Evolutionary conservation across 1,140 invertebrate genomes (phyloP).

Genomic region (Andrena cerasifolii): DNA sequence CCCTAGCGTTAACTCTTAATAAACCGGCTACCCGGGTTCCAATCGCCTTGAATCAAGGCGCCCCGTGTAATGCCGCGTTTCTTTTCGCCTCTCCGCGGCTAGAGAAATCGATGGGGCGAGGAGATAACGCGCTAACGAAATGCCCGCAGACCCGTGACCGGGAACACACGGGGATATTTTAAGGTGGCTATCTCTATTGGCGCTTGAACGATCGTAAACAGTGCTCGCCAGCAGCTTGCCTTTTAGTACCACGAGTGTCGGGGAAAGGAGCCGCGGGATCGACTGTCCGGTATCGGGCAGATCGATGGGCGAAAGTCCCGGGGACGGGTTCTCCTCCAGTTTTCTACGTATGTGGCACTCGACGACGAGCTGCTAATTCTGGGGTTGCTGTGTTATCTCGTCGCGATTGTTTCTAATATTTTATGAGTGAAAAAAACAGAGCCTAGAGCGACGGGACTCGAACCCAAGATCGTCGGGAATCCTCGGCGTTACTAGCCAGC

Average conservation of each 20-base stretch:
- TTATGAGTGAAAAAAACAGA: too few species aligned
- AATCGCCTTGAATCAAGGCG: neutral
- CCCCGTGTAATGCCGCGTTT: constrained; percentile 6
- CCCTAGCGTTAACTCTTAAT: neutral
- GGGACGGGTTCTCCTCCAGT: too few species aligned
- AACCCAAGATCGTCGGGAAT: too few species aligned
- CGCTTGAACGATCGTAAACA: constrained; percentile 52
- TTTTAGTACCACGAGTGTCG: constrained; percentile 37
- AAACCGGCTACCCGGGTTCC: neutral
- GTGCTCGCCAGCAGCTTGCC: constrained; percentile 33
- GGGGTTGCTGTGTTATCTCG: too few species aligned
- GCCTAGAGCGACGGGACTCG: too few species aligned
- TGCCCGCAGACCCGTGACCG: constrained; percentile 25
- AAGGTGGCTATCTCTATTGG: constrained; percentile 44
- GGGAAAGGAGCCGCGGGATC: constrained; percentile 52
- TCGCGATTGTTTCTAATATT: too few species aligned
- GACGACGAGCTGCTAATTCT: too few species aligned
- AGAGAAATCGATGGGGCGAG: constrained; percentile 37
- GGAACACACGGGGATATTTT: constrained; percentile 11
- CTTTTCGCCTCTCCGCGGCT: neutral
- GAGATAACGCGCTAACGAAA: constrained; percentile 52
- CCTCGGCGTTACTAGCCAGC: too few species aligned
- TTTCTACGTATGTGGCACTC: too few species aligned
- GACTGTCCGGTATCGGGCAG: constrained; percentile 52
- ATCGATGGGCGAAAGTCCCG: constrained; percentile 62